Evolutionary conservation across 1,140 invertebrate genomes (phyloP).

Genomic region (Amyelois transitella): DNA sequence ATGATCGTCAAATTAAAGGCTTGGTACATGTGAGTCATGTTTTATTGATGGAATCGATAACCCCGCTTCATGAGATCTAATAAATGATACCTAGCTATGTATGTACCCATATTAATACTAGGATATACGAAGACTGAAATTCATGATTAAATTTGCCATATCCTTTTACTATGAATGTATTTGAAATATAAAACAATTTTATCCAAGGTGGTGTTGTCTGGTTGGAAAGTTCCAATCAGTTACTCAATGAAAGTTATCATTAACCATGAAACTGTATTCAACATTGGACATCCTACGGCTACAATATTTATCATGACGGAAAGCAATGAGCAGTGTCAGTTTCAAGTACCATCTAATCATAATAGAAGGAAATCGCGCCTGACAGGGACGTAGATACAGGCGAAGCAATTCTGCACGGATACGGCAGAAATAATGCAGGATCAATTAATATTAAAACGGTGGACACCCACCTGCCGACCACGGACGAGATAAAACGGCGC

Average conservation of each 20-base stretch:
- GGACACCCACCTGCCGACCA: conserved; percentile 39
- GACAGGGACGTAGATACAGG: background rate
- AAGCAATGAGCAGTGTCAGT: background rate
- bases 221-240: background rate
- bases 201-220: too few relatives aligned
- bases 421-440: conserved; percentile 21
- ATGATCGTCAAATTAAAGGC: conserved; percentile 55
- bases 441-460: conserved; percentile 41
- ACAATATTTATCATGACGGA: background rate
- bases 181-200: too few relatives aligned
- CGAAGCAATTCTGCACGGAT: conserved; percentile 16
- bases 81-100: conserved; percentile 5
- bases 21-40: conserved; percentile 32
- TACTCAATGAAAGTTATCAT: too few relatives aligned
- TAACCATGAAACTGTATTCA: background rate
- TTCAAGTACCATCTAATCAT: background rate
- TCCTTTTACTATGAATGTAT: too few relatives aligned
- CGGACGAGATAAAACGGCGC: conserved; percentile 32
- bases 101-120: too few relatives aligned
- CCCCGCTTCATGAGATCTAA: conserved; percentile 6
- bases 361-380: background rate
- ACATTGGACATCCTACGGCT: background rate
- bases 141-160: too few relatives aligned
- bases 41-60: conserved; percentile 42
- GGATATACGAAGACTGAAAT: too few relatives aligned